phyloP scores from a whole-genome alignment of 2,888 invertebrate genomes.

The Nemapogon koenigi region DNA sequence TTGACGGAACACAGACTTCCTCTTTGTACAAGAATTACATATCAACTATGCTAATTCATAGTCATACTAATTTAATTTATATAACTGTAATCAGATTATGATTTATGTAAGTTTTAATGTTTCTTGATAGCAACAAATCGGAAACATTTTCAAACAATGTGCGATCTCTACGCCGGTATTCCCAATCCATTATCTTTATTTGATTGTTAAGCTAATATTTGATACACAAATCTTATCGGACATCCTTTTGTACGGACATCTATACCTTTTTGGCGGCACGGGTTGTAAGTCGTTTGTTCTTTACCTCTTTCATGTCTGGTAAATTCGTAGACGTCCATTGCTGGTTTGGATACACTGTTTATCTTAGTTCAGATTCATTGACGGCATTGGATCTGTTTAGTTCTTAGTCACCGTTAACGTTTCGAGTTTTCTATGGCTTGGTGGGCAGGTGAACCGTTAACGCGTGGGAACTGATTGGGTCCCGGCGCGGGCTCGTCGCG shows the following conservation, averaged over 20 bases:
- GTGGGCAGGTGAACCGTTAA: conserved; percentile 53
- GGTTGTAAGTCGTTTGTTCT: not conserved
- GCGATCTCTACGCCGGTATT: too few species aligned
- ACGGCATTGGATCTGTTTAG: conserved; percentile 36
- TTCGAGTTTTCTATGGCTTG: conserved; percentile 19
- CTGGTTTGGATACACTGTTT: conserved; percentile 5
- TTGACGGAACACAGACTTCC: too few species aligned
- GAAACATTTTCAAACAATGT: too few species aligned
- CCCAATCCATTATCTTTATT: too few species aligned
- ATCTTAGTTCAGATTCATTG: conserved; percentile 23
- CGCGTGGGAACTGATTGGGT: conserved; percentile 62
- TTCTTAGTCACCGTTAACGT: conserved; percentile 44
- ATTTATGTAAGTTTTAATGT: too few species aligned
- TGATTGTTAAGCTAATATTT: conserved; percentile 7
- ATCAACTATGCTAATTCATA: too few species aligned
- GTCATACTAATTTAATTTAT: too few species aligned
- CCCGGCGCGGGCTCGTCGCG: conserved; percentile 37
- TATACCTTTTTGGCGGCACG: conserved; percentile 31
- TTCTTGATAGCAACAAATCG: too few species aligned
- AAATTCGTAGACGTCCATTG: conserved; percentile 11
- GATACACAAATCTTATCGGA: conserved; percentile 45
- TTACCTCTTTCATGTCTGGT: too few species aligned
- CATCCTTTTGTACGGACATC: conserved; percentile 57
- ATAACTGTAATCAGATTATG: too few species aligned
- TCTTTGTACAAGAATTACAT: conserved; percentile 4